Evolutionary conservation across 2,888 invertebrate species (phyloP).

Genomic region (Apotomis capreana): DNA sequence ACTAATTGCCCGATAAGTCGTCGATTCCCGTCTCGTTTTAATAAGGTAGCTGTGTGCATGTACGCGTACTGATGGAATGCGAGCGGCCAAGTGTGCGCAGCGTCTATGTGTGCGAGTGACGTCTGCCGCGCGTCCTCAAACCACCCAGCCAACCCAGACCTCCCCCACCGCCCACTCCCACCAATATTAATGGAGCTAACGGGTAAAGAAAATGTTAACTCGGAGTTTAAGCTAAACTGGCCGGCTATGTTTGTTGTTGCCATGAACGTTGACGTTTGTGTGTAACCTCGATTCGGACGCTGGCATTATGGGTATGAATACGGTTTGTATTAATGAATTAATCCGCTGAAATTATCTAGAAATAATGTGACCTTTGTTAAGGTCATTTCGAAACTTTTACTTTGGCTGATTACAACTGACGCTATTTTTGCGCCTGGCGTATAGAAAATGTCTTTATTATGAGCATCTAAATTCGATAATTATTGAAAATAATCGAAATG

Average conservation of each 20-base stretch:
- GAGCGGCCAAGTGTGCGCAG: constrained; percentile 62
- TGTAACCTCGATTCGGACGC: constrained; percentile 82
- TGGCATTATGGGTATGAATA: constrained; percentile 79
- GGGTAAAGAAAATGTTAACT: constrained; percentile 64
- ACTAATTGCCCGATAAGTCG: constrained; percentile 84
- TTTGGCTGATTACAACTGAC: not conserved
- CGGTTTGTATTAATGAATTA: constrained; percentile 76
- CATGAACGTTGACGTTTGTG: constrained; percentile 74
- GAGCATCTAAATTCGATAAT: not conserved
- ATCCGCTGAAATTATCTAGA: constrained; percentile 24
- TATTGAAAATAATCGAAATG: constrained; percentile 6
- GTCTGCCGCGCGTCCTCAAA: constrained; percentile 74
- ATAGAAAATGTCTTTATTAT: not conserved
- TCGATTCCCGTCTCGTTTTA: constrained; percentile 83
- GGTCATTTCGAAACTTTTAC: not conserved
- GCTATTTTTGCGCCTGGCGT: not conserved
- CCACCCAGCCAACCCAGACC: constrained; percentile 59
- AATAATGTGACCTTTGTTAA: constrained; percentile 17
- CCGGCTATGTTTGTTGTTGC: constrained; percentile 74
- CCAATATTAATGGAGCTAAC: constrained; percentile 48
- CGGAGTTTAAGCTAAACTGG: constrained; percentile 60
- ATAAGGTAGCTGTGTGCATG: constrained; percentile 80
- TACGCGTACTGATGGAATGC: constrained; percentile 80
- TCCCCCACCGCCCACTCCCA: constrained; percentile 56
- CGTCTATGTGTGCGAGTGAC: constrained; percentile 74